Evolutionary conservation across 2,888 invertebrate species (phyloP), one percentile per base, ranked within the genome.

Genomic region (Leptinotarsa haldemani): DNA sequence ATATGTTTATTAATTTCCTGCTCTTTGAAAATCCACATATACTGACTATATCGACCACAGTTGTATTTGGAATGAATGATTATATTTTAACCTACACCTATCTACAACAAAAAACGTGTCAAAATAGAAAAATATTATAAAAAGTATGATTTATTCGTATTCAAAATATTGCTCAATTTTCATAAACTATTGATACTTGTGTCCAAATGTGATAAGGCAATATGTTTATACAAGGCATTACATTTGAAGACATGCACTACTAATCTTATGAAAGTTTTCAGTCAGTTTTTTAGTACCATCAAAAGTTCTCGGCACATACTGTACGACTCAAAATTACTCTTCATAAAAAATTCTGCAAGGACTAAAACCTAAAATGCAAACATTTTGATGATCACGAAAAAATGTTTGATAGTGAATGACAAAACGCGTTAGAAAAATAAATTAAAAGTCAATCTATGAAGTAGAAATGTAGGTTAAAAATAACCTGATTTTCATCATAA

Each of bases 141-240:
- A 61, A 61, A 61, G 61, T 61, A 25, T 61, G 61, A n/a, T 61
- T 61, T 20, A 30, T 61, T 61, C 30, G 30, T 20, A 30, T 61
- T 61, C 30, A 61, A 61, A 61, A 61, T 61, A 61, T 61, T 61
- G 61, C 61, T 61, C 40, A 25, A 25, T 30, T 65, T 30, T 40
- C 40, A 13, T 56, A 63, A 46, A 65, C 40, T 65, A 73, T 58
- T 61, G 69, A 66, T 70, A 73, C 65, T 66, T 70, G 70, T 64
- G 61, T 70, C 67, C 66, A 74, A 63, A 22, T 20, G 47, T 65
- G 65, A 18, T 70, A 74, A 74, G 74, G 74, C 74, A 61, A 56
- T 61, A 70, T 63, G 53, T 74, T 53, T 52, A 48, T 52, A 61
- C 69, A 74, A 74, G 74, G 74, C 74, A 70, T 70, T 70, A 30